Evolutionary conservation across 2,113 vertebrate species (phyloP).

Genomic region (Jaculus jaculus): DNA sequence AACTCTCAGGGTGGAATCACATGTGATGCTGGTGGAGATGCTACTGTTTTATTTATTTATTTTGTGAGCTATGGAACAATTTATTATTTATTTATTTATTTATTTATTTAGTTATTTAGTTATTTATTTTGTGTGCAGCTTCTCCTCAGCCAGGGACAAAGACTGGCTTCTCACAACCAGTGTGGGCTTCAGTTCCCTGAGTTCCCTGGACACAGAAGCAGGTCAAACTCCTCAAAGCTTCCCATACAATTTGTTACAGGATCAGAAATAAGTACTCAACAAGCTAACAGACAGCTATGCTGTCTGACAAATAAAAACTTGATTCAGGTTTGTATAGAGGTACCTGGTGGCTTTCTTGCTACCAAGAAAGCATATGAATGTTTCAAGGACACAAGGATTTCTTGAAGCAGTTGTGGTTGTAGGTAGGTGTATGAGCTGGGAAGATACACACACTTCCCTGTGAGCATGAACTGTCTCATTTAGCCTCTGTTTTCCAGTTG

Average conservation of each 20-base stretch:
- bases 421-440: accelerated
- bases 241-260: accelerated
- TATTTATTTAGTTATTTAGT: too few relatives aligned
- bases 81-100: too few relatives aligned
- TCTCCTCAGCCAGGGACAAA: too few relatives aligned
- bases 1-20: neutral
- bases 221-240: too few relatives aligned
- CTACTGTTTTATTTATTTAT: too few relatives aligned
- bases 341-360: too few relatives aligned
- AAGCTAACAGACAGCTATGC: accelerated
- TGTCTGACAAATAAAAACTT: neutral
- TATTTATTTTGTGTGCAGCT: too few relatives aligned
- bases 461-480: accelerated
- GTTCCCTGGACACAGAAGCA: too few relatives aligned
- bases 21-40: accelerated
- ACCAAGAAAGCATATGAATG: neutral
- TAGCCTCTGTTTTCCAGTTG: neutral
- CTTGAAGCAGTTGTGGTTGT: too few relatives aligned
- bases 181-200: too few relatives aligned
- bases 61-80: too few relatives aligned
- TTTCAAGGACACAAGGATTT: neutral
- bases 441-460: accelerated
- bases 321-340: neutral
- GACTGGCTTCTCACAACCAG: neutral
- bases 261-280: neutral